These are phyloP conservation scores for Tupaia chinensis DNA, from an alignment of 2,113 vertebrate species.

Conservation along the genomic window DNA sequence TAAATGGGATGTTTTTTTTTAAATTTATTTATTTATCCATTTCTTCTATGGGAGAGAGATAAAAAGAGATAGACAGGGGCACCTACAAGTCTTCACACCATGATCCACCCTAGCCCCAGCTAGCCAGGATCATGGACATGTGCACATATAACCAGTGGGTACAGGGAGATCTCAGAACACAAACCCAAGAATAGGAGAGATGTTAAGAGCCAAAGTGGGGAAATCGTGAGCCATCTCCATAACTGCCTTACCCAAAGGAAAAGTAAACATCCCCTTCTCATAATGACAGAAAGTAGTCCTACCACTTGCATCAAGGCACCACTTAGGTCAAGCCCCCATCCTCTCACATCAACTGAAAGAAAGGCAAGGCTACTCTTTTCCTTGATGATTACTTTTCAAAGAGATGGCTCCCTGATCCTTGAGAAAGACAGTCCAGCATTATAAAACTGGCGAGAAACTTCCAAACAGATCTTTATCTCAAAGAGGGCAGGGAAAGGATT, in stretches of 20 bases:
- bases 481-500: neutral
- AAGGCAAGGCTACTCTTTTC: too few relatives aligned
- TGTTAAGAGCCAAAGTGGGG: neutral
- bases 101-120: too few relatives aligned
- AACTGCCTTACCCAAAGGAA: neutral
- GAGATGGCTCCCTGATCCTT: neutral
- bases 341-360: neutral
- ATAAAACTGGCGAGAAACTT: neutral
- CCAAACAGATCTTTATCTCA: neutral
- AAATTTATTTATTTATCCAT: too few relatives aligned
- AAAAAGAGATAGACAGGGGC: too few relatives aligned
- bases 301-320: neutral
- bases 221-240: neutral
- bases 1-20: neutral
- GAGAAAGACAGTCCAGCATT: neutral
- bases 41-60: too few relatives aligned
- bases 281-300: neutral
- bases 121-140: too few relatives aligned
- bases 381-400: neutral
- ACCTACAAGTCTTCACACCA: too few relatives aligned
- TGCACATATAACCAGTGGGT: too few relatives aligned
- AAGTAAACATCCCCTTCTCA: neutral
- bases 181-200: neutral
- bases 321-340: neutral
- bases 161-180: too few relatives aligned